These are phyloP conservation scores for Parotocinclus haroldoi DNA, from an alignment of 2,797 vertebrate species.

Conservation along the genomic window DNA sequence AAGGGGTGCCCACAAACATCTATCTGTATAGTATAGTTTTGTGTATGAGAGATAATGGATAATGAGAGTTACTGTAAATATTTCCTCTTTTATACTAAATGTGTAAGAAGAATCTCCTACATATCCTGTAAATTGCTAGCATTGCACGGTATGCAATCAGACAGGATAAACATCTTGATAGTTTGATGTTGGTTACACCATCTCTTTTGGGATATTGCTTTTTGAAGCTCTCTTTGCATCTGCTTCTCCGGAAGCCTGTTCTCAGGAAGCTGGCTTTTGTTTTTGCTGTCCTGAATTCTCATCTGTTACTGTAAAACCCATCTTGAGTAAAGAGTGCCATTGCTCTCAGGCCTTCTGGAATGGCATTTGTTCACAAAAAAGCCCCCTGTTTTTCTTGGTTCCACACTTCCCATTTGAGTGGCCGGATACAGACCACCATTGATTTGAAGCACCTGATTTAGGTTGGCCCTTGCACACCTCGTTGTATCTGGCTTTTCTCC, in stretches of 20 bases:
- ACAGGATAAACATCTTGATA: constrained; percentile 10
- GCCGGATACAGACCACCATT: constrained; percentile 61
- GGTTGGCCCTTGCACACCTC: constrained; percentile 37
- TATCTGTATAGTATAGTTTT: neutral
- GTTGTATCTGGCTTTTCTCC: constrained; percentile 40
- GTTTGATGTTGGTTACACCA: too few relatives aligned
- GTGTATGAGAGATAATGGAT: constrained; percentile 2
- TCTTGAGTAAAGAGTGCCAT: constrained; percentile 44
- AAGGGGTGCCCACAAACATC: too few relatives aligned
- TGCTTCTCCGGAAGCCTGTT: neutral
- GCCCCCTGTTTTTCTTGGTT: constrained; percentile 51
- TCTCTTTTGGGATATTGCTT: too few relatives aligned
- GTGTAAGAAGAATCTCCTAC: constrained; percentile 34
- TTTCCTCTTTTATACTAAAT: constrained; percentile 35
- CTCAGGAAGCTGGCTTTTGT: constrained; percentile 27
- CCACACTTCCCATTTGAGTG: constrained; percentile 24
- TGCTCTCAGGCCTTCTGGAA: constrained; percentile 37
- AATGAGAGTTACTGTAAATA: constrained; percentile 22
- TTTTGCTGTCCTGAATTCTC: constrained; percentile 35
- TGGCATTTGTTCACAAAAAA: constrained; percentile 49
- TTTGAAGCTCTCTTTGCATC: too few relatives aligned
- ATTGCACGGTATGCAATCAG: constrained; percentile 23
- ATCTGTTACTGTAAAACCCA: constrained; percentile 55
- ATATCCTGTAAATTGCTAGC: constrained; percentile 36
- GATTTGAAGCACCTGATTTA: constrained; percentile 65